Base-by-base conservation (phyloP, 2,797 vertebrate species). In the Myripristis jacobus region DNA sequence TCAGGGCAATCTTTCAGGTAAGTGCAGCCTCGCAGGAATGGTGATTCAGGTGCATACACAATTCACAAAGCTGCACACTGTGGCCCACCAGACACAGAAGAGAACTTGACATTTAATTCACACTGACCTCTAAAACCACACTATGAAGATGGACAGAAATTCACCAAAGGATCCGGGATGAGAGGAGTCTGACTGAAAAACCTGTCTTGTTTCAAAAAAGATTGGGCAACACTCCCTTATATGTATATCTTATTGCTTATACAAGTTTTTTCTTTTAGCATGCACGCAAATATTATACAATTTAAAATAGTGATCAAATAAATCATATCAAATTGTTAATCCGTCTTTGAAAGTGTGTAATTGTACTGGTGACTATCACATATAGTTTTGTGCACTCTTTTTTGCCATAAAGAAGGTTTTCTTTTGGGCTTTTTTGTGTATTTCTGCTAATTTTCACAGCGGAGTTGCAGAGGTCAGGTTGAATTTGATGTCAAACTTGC, bases 1-100 rank as follows among this genome's bases (percentile, higher is more conserved):
- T 86, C 51, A 53, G 41, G 58, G 52, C 80, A 86, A 87, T 90
- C 78, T 67, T 71, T 87, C 70, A 63, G 52, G 73, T 63, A 36
- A 63, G 73, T 53, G 57, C 50, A 66, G 62, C 60, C 66, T 74
- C 38, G 24, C 34, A 66, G 58, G 60, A 58, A 62, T 50, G 61
- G 59, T 38, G 79, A 19, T 15, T 77, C 66, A 71, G 76, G 65
- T 48, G 58, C 70, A 70, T 7, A 79, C 75, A 85, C 71, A 81
- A 81, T 74, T 36, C 60, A 64, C 51, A 57, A 66, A 81, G 70
- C 73, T 77, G 53, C 60, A 82, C 82, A 76, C 65, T 65, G 64
- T 44, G 70, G 59, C 15, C 10, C 9, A 50, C 25, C 64, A 55
- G 38, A 84, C 69, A 66, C 43, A 60, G 69, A 60, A 76, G 67